Evolutionary conservation across 1,140 invertebrate species (phyloP), one percentile per base, ranked within the genome.

Genomic region (Lanistes nyassanus): DNA sequence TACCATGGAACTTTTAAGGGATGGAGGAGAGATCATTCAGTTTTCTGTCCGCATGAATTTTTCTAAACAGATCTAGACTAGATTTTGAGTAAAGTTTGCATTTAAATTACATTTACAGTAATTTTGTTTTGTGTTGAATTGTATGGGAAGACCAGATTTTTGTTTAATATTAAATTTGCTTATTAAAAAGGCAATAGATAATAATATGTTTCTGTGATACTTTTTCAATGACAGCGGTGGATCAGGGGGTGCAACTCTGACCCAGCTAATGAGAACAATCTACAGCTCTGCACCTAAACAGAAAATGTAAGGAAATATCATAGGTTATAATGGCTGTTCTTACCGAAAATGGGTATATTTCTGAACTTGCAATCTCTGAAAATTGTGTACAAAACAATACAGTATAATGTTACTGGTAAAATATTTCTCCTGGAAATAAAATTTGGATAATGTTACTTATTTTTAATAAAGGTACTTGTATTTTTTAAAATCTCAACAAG

Each of bases 241-340:
- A 31, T 78, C 77, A n/a, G 73, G 77, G 26, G 77, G 75, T 62
- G 77, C 64, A 67, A 72, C 74, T 21, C 56, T 78, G 31, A 75
- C 67, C 34, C 73, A 78, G 74, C 58, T 78, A 51, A 78, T 78
- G 77, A 74, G 51, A 60, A 78, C 77, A n/a, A 78, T 78, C 37
- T 78, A 78, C 51, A 78, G 66, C 53, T 75, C 77, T 34, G 67
- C 60, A 42, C 77, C 77, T 23, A 75, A 69, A 47, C 77, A 78
- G 56, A 68, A 78, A 53, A 78, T 78, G 77, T 78, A 72, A 71
- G 76, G 13, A 47, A 11, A 56, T 31, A 47, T 64, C n/a, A n/a
- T n/a, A n/a, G 29, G 13, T 67, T 37, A 67, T n/a, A 2, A 67
- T 36, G 65, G 29, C 4, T 67, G 23, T 6, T n/a, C 7, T n/a